Evolutionary conservation across 2,888 invertebrate genomes (phyloP), one percentile per base, ranked within the genome.

Genomic region (Leptopilina syphax): DNA sequence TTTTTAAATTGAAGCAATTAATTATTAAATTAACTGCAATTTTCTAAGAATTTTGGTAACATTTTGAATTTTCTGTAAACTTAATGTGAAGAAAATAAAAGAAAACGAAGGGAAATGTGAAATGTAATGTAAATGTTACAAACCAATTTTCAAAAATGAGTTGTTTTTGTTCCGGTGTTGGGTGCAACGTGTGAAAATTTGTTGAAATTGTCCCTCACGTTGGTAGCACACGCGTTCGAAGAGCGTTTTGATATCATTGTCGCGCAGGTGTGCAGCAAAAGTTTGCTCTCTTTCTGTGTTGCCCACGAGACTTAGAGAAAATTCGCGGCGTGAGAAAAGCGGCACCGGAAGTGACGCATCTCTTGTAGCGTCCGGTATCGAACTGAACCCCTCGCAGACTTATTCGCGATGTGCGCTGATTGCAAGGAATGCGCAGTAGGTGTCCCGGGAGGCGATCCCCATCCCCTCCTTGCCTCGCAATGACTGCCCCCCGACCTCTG

Each of bases 371-470:
- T 82, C 83, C 82, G 83, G 82, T 81, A 83, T 82, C 82, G 81
- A 81, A 83, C 82, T 83, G 83, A 82, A 80, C 12, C 82, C 80
- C 44, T 44, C 73, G 79, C 82, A 82, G 81, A 83, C 80, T 79
- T 80, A 79, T 77, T 83, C 81, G 57, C 81, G 82, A 81, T 80
- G 73, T 81, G 82, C 83, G 83, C 83, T 83, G 83, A 82, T 83
- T 83, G 81, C 83, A 80, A 83, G 82, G 82, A 83, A 81, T 82
- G 83, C 83, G 83, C 83, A 83, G 83, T 82, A 70, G 78, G 80
- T 82, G 82, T 82, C 83, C 82, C 83, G 83, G 83, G 81, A 82
- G 81, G 77, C 81, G 65, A 82, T 81, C 80, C 81, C 81, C 57
- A 63, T 12, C 50, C 50, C 9, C 50, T 12, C 44, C 8, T 1